Percentiles rank a stretch among this genome's conserved stretches.
These are phyloP conservation scores for Pseudochaenichthys georgianus DNA, from an alignment of 2,797 vertebrate genomes.

Conservation along the genomic window DNA sequence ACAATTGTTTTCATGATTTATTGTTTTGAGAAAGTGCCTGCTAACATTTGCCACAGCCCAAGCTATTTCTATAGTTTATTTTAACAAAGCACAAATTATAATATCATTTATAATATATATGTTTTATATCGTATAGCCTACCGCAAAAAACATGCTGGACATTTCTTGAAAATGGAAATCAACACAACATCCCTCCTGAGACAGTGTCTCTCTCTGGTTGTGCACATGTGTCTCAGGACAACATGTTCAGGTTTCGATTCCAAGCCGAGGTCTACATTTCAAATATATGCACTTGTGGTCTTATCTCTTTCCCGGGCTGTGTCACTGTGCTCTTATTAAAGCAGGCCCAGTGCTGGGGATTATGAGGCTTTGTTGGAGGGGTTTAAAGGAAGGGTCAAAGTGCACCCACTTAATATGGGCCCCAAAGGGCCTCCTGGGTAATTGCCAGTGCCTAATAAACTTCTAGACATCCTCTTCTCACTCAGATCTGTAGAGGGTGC, in stretches of 20 bases:
- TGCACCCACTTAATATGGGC: constrained; percentile 84
- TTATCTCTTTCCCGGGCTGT: constrained; percentile 38
- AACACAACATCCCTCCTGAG: background rate
- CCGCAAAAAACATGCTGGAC: background rate
- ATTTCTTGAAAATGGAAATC: too few species aligned
- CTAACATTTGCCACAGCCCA: background rate
- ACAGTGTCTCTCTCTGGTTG: background rate
- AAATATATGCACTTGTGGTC: constrained; percentile 8
- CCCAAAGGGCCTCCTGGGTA: constrained; percentile 82
- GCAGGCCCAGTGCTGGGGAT: constrained; percentile 80
- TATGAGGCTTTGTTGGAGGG: constrained; percentile 83
- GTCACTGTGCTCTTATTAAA: constrained; percentile 77
- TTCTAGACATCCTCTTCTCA: constrained; percentile 65
- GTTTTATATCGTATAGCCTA: background rate
- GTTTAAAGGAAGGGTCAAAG: constrained; percentile 82
- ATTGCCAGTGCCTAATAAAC: constrained; percentile 86
- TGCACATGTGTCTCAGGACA: background rate
- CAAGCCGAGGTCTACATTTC: constrained; percentile 31
- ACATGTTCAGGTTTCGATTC: constrained; percentile 23
- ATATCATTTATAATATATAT: background rate
- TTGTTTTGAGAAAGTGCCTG: background rate
- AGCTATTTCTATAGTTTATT: background rate
- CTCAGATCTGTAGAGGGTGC: constrained; percentile 49
- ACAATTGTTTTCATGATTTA: background rate
- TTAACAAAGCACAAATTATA: background rate